These are phyloP conservation scores for Nasonia longicornis DNA, from an alignment of 1,140 invertebrate species.

Conservation along the genomic window DNA sequence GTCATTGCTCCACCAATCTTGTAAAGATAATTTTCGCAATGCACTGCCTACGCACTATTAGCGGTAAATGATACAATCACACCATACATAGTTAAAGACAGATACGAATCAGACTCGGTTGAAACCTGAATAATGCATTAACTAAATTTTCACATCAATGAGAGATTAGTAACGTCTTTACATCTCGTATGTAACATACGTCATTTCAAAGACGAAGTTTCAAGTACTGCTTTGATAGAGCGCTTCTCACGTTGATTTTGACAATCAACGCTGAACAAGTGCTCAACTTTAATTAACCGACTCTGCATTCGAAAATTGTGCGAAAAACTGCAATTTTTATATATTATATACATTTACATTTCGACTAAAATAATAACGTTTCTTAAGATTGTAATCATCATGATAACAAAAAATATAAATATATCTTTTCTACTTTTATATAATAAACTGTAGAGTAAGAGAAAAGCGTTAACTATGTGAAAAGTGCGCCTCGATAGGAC, in stretches of 20 bases:
- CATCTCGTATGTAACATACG: neutral
- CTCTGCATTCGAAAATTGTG: constrained; percentile 42
- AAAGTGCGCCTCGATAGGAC: neutral
- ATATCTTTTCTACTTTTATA: constrained; percentile 69
- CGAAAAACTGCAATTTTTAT: neutral
- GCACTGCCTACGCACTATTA: neutral
- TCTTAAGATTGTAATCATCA: constrained; percentile 27
- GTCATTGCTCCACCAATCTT: neutral
- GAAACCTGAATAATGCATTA: neutral
- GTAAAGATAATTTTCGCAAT: neutral
- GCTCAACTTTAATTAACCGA: constrained; percentile 16
- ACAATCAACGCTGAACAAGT: neutral
- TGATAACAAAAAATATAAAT: constrained; percentile 20
- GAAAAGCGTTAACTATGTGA: neutral
- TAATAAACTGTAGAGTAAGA: constrained; percentile 53
- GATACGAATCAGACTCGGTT: constrained; percentile 1
- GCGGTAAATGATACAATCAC: neutral
- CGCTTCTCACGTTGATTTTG: constrained; percentile 4
- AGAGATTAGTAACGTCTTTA: neutral
- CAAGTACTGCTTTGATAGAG: neutral
- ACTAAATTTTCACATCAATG: neutral
- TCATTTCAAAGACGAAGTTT: neutral
- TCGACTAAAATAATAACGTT: constrained; percentile 28
- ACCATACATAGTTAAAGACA: neutral
- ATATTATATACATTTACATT: constrained; percentile 11